phyloP scores from a whole-genome alignment of 2,888 invertebrate genomes.

The Xestia xanthographa region DNA sequence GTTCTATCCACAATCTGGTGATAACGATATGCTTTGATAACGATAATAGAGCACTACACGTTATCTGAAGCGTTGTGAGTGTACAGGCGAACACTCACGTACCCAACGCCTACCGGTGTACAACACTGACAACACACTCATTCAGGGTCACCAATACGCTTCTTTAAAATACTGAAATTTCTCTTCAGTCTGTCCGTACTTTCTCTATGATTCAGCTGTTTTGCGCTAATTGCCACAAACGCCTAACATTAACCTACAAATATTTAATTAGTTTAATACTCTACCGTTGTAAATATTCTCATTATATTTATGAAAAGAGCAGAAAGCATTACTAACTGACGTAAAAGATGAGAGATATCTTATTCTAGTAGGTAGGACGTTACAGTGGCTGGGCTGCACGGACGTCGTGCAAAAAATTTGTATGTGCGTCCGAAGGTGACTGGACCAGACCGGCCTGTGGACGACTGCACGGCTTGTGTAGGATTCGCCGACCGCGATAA shows the following conservation, averaged over 20 bases:
- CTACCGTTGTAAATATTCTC: constrained; percentile 72
- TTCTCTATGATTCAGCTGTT: constrained; percentile 82
- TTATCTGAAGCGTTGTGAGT: constrained; percentile 60
- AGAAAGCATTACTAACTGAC: constrained; percentile 76
- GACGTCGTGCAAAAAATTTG: constrained; percentile 33
- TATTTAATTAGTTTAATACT: constrained; percentile 78
- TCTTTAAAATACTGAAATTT: constrained; percentile 70
- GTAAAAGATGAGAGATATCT: constrained; percentile 66
- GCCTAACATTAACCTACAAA: constrained; percentile 80
- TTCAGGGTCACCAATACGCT: constrained; percentile 56
- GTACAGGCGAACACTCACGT: constrained; percentile 68
- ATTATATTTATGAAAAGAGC: constrained; percentile 75
- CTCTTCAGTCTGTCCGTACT: constrained; percentile 76
- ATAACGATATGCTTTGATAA: constrained; percentile 84
- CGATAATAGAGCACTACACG: constrained; percentile 58
- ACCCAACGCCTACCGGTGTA: constrained; percentile 34
- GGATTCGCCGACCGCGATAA: constrained; percentile 26
- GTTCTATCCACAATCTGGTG: constrained; percentile 79
- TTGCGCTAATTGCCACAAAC: constrained; percentile 78
- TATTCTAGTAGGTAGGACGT: constrained; percentile 58
- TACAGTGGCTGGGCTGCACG: constrained; percentile 50
- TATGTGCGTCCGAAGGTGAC: constrained; percentile 42
- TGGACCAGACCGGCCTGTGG: constrained; percentile 36
- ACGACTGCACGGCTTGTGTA: constrained; percentile 27
- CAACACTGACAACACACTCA: constrained; percentile 41